phyloP scores from a whole-genome alignment of 2,113 vertebrate genomes.

The Cnemophilus loriae region DNA sequence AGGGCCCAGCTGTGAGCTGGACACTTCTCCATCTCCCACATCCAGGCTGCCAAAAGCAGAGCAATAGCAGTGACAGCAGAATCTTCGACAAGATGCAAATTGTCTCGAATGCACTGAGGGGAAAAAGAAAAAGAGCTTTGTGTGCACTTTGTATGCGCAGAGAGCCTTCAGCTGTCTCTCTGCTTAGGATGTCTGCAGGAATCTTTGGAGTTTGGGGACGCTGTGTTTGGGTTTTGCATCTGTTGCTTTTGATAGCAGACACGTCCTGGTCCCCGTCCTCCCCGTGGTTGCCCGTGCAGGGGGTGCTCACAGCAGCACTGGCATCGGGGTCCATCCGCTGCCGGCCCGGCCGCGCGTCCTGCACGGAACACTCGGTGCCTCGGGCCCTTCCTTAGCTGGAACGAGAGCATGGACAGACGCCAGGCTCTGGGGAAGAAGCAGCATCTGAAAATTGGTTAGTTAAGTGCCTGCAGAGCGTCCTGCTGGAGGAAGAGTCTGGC shows the following conservation, averaged over 20 bases:
- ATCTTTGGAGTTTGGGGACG: not conserved
- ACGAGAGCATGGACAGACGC: not conserved
- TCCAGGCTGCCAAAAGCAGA: not conserved
- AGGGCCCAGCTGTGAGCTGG: not conserved
- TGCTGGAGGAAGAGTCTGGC: conserved; percentile 16
- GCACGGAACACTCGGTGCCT: not conserved
- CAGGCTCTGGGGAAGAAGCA: conserved; percentile 15
- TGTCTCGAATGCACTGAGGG: not conserved
- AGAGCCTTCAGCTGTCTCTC: not conserved
- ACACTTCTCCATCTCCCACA: not conserved
- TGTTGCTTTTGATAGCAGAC: not conserved
- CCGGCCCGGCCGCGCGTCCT: not conserved
- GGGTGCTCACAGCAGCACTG: not conserved
- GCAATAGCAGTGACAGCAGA: not conserved
- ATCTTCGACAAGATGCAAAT: not conserved
- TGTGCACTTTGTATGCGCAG: not conserved
- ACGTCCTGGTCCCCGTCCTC: not conserved
- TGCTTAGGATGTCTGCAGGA: not conserved
- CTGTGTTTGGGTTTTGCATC: conserved; percentile 19
- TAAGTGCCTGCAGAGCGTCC: conserved; percentile 25
- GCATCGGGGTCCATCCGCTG: not conserved
- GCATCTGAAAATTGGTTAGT: conserved; percentile 40
- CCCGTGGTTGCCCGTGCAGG: not conserved
- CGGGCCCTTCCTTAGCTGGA: not conserved
- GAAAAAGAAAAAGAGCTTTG: not conserved